These are phyloP conservation scores for Beroe ovata DNA, from an alignment of 37 sponge, comb jelly and placozoan species.

Conservation along the genomic window DNA sequence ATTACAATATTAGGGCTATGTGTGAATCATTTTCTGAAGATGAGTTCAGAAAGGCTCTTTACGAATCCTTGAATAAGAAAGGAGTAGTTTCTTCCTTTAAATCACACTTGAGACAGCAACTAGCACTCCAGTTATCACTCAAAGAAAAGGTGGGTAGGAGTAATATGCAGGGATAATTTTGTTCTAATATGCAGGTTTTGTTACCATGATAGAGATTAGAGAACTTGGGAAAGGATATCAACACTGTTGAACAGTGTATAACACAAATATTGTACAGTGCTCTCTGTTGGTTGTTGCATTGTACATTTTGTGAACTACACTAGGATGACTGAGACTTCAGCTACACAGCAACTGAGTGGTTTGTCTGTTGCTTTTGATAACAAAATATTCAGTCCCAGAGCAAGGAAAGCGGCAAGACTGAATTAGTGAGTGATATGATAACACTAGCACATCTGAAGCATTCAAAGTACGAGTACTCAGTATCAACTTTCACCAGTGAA, in stretches of 20 bases:
- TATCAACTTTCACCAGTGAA: constrained; percentile 42
- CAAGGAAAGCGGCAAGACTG: constrained; percentile 1
- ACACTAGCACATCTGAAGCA: constrained; percentile 50
- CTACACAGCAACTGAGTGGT: too few relatives aligned
- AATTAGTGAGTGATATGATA: constrained; percentile 36
- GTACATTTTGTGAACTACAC: too few relatives aligned
- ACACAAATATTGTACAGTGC: too few relatives aligned
- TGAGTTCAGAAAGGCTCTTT: constrained; percentile 62
- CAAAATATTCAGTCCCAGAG: not conserved
- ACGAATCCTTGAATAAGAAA: constrained; percentile 45
- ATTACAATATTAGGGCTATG: too few relatives aligned
- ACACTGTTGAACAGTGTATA: too few relatives aligned
- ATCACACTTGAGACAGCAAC: constrained; percentile 39
- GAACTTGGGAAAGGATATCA: too few relatives aligned
- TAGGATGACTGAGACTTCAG: too few relatives aligned
- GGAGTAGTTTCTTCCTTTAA: constrained; percentile 61
- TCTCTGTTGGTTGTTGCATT: too few relatives aligned
- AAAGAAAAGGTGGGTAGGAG: not conserved
- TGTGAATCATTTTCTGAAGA: constrained; percentile 33
- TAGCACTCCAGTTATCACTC: constrained; percentile 1
- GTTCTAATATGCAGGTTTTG: too few relatives aligned
- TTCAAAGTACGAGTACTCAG: constrained; percentile 36
- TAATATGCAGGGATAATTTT: too few relatives aligned
- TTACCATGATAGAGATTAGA: too few relatives aligned
- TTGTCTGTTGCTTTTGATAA: too few relatives aligned